Evolutionary conservation across 2,797 vertebrate genomes (phyloP), one percentile per base, ranked within the genome.

Genomic region (Emydoidea blandingii): DNA sequence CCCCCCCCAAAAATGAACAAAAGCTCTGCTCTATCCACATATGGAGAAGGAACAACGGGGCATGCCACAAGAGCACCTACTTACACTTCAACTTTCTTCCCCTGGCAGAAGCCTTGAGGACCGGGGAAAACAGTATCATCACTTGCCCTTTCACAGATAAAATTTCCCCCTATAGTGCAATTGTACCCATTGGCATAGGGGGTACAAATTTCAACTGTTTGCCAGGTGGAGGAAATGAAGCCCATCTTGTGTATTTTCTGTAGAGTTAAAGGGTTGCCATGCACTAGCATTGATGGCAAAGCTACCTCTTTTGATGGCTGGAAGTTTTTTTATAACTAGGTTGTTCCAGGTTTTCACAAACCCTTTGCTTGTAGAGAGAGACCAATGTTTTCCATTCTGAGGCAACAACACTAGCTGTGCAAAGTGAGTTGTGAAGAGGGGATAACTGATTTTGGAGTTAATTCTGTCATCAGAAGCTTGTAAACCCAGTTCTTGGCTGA

Each of bases 281-380:
- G 65, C 65, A 21, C 37, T 21, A 68, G n/a, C 18, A 68, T 10
- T 21, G 5, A 21, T 37, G 65, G n/a, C 65, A 37, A 68, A 68
- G n/a, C n/a, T 37, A 68, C 19, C 16, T 37, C 65, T 68, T 68
- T 65, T 68, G 18, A 68, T 68, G 10, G 25, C 25, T 56, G 14
- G 16, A 19, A 37, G n/a, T 2, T n/a, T 79, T 50, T 3, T 37
- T 56, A 83, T 8, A 50, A 50, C 78, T 76, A 10, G 1, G 0
- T 76, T 83, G 1, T 14, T 81, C 53, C 44, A 37, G 6, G n/a
- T 72, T 3, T 62, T n/a, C 37, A 56, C n/a, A 11, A 87, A 8
- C 78, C 68, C 15, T 72, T 49, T 79, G 12, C 19, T 2, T 79
- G 44, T 18, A 79, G 85, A 68, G 3, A 89, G 37, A 68, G 79